A percentile compares a stretch with the other conserved stretches of the same genome.
These are phyloP conservation scores for Drosophila santomea DNA, from an alignment of 1,140 invertebrate genomes.

Conservation along the genomic window DNA sequence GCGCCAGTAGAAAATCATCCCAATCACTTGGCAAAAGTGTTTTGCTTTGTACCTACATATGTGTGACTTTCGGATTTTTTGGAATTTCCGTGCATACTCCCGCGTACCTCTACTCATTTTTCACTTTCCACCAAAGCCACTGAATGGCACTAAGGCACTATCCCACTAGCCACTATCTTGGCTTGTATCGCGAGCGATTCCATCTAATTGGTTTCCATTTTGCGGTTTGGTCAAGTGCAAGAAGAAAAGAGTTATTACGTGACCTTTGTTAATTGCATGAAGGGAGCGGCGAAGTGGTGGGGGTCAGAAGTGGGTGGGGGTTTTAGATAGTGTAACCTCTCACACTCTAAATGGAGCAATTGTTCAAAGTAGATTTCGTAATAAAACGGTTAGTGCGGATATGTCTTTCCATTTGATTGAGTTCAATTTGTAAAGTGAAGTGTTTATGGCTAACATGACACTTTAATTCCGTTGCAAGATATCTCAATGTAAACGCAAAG, in stretches of 20 bases:
- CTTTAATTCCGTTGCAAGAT: not conserved
- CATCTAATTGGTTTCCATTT: constrained; percentile 57
- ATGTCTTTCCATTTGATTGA: not conserved
- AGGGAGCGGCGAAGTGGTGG: not conserved
- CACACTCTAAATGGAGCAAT: constrained; percentile 1
- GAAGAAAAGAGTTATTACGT: constrained; percentile 15
- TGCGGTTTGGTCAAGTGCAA: constrained; percentile 45
- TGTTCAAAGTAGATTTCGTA: not conserved
- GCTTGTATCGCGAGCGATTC: constrained; percentile 33
- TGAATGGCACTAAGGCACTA: constrained; percentile 11
- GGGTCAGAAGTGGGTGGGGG: not conserved
- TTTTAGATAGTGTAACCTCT: not conserved
- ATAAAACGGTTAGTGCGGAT: not conserved
- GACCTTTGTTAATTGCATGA: constrained; percentile 25
- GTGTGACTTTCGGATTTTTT: constrained; percentile 5
- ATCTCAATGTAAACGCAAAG: not conserved
- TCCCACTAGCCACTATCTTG: constrained; percentile 15
- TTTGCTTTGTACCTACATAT: not conserved
- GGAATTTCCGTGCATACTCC: constrained; percentile 45
- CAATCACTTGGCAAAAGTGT: constrained; percentile 60
- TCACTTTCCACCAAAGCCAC: constrained; percentile 38
- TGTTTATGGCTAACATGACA: not conserved
- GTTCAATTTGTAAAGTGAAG: not conserved
- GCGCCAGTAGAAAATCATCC: constrained; percentile 26
- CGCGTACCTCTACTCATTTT: constrained; percentile 25